phyloP scores from a whole-genome alignment of 2,113 vertebrate genomes.

The Mobula hypostoma region DNA sequence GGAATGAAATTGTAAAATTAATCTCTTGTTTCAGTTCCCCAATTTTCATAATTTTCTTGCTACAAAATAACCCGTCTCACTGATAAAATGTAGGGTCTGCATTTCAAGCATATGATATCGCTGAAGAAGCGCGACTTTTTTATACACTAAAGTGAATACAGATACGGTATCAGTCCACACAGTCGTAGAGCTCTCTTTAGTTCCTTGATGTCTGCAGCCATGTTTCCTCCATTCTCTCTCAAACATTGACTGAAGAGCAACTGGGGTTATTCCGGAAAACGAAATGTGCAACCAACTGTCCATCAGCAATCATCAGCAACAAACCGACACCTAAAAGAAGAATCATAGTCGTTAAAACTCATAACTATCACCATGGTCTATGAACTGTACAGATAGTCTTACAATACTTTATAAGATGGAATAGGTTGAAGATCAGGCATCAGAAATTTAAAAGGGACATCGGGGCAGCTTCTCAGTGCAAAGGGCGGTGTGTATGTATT shows the following conservation, averaged over 20 bases:
- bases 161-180: background rate
- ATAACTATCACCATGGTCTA: background rate
- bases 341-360: background rate
- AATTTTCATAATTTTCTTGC: background rate
- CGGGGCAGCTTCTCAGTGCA: too few relatives aligned
- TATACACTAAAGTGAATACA: background rate
- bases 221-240: slow-evolving; percentile 40
- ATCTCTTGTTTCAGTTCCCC: background rate
- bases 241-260: slow-evolving; percentile 50
- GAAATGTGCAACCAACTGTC: slow-evolving; percentile 62
- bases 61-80: background rate
- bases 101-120: slow-evolving; percentile 11
- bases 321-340: slow-evolving; percentile 54
- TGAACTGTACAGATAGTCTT: background rate
- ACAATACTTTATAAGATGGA: too few relatives aligned
- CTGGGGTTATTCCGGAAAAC: slow-evolving; percentile 52
- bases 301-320: slow-evolving; percentile 63
- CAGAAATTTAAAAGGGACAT: too few relatives aligned
- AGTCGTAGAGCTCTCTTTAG: background rate
- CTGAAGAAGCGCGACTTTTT: background rate
- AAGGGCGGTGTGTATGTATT: too few relatives aligned
- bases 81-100: background rate
- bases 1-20: background rate
- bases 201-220: slow-evolving; percentile 36
- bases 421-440: too few relatives aligned